Percentiles rank a stretch among this genome's conserved stretches.
Conservation (phyloP, 2,888 invertebrate species). For the Acrocyrtus sp. region DNA sequence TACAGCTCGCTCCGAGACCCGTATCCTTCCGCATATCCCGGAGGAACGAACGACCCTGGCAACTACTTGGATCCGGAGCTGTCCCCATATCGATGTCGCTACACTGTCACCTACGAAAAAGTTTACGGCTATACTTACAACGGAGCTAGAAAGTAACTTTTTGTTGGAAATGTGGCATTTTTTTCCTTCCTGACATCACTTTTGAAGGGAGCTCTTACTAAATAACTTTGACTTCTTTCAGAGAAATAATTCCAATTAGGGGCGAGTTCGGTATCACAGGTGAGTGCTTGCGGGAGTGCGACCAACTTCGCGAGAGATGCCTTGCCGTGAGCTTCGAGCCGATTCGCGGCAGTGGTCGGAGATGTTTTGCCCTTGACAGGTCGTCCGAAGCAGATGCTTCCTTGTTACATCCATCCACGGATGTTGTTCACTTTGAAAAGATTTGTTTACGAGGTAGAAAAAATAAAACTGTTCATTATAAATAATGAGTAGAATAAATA, state of each 20-base stretch:
- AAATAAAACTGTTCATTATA: not conserved
- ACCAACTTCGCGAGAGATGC: constrained; percentile 65
- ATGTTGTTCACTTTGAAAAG: constrained; percentile 68
- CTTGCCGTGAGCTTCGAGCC: constrained; percentile 66
- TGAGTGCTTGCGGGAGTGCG: constrained; percentile 66
- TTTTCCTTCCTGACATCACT: too few species aligned
- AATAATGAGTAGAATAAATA: not conserved
- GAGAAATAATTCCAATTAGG: constrained; percentile 65
- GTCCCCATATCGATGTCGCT: constrained; percentile 64
- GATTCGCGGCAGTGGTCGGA: constrained; percentile 65
- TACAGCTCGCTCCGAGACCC: constrained; percentile 55
- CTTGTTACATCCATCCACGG: constrained; percentile 65
- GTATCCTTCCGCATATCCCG: constrained; percentile 59
- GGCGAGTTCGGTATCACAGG: constrained; percentile 66
- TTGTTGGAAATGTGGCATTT: constrained; percentile 4
- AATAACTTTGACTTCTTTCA: constrained; percentile 37
- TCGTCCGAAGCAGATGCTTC: constrained; percentile 66
- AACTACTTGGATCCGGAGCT: constrained; percentile 63
- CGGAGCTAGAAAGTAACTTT: constrained; percentile 65
- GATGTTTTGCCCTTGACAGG: constrained; percentile 67
- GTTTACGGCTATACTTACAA: constrained; percentile 65
- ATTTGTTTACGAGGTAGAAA: constrained; percentile 67
- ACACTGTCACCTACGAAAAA: constrained; percentile 66
- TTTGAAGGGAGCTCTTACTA: too few species aligned
- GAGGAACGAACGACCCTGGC: constrained; percentile 46